Conservation (phyloP, 2,113 vertebrate species). For the Alosa alosa region DNA sequence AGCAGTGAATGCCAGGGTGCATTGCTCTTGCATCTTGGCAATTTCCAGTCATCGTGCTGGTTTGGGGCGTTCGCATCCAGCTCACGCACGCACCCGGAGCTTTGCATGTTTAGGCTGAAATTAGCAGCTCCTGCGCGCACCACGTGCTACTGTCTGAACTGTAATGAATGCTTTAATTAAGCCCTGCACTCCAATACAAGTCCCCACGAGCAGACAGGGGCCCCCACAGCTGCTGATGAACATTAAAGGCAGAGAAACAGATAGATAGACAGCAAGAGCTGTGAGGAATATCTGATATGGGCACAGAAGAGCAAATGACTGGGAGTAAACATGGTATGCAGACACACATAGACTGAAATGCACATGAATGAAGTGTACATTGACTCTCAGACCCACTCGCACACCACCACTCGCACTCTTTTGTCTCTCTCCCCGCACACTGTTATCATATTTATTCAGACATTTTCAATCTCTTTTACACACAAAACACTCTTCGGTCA, state of each 20-base stretch:
- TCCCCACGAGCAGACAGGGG: background rate
- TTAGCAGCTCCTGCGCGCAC: background rate
- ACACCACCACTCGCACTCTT: background rate
- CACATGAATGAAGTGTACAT: background rate
- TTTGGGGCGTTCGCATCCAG: background rate
- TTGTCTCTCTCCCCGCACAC: background rate
- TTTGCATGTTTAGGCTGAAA: constrained; percentile 1
- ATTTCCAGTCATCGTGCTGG: background rate
- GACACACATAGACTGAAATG: too few relatives aligned
- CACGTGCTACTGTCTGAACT: background rate
- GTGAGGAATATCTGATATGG: too few relatives aligned
- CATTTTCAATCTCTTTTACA: too few relatives aligned
- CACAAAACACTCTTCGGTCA: too few relatives aligned
- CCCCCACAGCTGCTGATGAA: background rate
- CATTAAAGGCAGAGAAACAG: background rate
- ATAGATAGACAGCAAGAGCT: background rate
- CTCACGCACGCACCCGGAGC: background rate
- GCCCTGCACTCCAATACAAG: background rate
- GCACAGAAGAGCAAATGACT: too few relatives aligned
- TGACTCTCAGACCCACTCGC: background rate
- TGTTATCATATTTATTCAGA: too few relatives aligned
- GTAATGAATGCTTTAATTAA: background rate
- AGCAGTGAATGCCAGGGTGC: background rate
- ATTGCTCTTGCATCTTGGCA: background rate
- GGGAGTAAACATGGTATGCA: too few relatives aligned